Base-by-base conservation (phyloP, 1,140 invertebrate genomes). In the Ceratitis capitata region DNA sequence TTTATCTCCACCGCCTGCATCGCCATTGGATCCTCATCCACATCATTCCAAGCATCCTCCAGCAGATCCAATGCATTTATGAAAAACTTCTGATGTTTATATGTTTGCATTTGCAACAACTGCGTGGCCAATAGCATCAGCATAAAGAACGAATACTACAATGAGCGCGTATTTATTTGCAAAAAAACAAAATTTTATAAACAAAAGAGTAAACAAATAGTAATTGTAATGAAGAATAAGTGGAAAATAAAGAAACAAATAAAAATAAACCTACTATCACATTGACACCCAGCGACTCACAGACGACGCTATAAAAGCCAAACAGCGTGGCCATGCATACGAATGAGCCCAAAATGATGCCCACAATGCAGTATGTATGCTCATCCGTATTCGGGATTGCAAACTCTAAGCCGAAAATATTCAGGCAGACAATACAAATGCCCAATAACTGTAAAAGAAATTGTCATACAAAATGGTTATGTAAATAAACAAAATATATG, bases 291-390 rank as follows among this genome's bases (percentile, higher is more conserved):
- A 91, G 85, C 23, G 89, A 84, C 51, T 91, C 86, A 39, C 88
- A 87, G 69, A 90, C 88, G 39, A 91, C 85, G 12, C 90, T 89
- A 45, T 91, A 91, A 51, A 89, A 91, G 23, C 90, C 90, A 35
- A 91, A 90, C 53, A 91, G 87, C 16, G 91, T 88, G 23, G 90
- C 89, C 85, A 91, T 88, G 47, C 90, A 90, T 32, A 91, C 88
- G 1, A 90, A 87, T n/a, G 87, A 89, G 2, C 90, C 89, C 42
- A 91, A 69, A 3, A 91, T 88, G 35, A 91, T 84, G 16, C 87
- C 91, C 84, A 90, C 88, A 12, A 91, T 89, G 23, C 89, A 91
- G 42, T 90, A 91, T 1, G 89, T 91, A 51, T 91, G 90, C 49
- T 89, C 90, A 7, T 89, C 87, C 0, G 89, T 91, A 51, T 89